phyloP scores from a whole-genome alignment of 92 coral and sea anemone species.

The Epizoanthus fatuus region DNA sequence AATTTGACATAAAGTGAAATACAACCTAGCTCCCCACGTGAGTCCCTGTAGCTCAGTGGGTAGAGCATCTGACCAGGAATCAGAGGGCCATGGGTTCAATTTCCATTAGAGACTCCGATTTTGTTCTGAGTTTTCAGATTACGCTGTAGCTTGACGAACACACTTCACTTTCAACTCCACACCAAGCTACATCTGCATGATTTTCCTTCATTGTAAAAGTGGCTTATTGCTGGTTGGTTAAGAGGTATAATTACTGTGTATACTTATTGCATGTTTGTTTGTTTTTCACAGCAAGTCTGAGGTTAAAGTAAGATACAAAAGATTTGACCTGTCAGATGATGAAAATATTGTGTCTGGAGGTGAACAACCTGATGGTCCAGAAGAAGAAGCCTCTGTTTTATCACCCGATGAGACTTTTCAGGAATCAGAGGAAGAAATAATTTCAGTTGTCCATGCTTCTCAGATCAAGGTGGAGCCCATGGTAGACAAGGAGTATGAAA shows the following conservation, averaged over 20 bases:
- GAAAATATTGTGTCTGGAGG: slow-evolving; percentile 15
- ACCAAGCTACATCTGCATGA: background rate
- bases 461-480: slow-evolving; percentile 40
- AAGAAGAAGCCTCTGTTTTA: background rate
- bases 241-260: too few species aligned
- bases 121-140: too few species aligned
- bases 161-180: too few species aligned
- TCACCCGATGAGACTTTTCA: slow-evolving; percentile 20
- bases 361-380: background rate
- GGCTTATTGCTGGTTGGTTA: too few species aligned
- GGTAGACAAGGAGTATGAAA: slow-evolving; percentile 15
- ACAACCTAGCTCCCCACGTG: too few species aligned
- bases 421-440: slow-evolving; percentile 24
- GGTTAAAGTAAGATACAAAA: slow-evolving; percentile 31
- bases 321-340: slow-evolving; percentile 6
- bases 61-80: too few species aligned
- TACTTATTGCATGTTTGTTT: background rate
- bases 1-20: too few species aligned
- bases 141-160: too few species aligned
- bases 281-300: slow-evolving; percentile 23
- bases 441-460: slow-evolving; percentile 38
- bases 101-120: too few species aligned
- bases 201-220: background rate
- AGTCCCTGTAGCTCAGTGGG: too few species aligned
- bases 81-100: background rate